phyloP scores from a whole-genome alignment of 2,113 vertebrate genomes.

The Hyla sarda region DNA sequence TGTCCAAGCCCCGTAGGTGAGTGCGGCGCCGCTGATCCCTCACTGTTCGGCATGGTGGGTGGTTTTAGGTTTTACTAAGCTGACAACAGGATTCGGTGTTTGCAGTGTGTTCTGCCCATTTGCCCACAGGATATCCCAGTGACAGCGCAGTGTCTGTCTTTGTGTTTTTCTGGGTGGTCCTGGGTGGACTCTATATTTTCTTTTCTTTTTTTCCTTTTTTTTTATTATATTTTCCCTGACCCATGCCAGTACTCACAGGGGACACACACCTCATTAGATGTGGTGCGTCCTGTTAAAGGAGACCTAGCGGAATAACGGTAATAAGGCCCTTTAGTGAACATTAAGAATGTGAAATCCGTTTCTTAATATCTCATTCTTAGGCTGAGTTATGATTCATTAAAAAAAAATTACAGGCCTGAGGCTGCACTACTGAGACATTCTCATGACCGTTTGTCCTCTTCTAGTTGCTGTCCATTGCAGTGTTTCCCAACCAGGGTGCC shows the following conservation, averaged over 20 bases:
- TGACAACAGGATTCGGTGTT: not conserved
- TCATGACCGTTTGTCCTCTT: too few species aligned
- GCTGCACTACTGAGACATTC: not conserved
- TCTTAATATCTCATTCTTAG: not conserved
- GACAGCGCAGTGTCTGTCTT: not conserved
- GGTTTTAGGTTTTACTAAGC: not conserved
- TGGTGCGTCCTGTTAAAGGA: not conserved
- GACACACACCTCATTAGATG: not conserved
- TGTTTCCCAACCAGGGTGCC: too few species aligned
- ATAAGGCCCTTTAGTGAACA: not conserved
- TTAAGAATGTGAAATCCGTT: not conserved
- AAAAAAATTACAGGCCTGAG: not conserved
- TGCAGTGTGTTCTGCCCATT: not conserved
- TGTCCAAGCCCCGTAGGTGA: conserved; percentile 95
- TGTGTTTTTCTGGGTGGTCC: not conserved
- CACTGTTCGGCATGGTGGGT: not conserved
- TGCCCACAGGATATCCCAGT: not conserved
- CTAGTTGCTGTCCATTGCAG: not conserved
- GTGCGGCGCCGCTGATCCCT: conserved; percentile 62
- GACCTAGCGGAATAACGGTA: not conserved
- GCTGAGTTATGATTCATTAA: not conserved
- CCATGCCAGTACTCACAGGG: not conserved
- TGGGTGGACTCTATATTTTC: not conserved
- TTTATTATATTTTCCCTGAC: not conserved
- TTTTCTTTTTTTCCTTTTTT: too few species aligned